phyloP scores from a whole-genome alignment of 2,888 invertebrate species.

The Caenorhabditis panamensis region DNA sequence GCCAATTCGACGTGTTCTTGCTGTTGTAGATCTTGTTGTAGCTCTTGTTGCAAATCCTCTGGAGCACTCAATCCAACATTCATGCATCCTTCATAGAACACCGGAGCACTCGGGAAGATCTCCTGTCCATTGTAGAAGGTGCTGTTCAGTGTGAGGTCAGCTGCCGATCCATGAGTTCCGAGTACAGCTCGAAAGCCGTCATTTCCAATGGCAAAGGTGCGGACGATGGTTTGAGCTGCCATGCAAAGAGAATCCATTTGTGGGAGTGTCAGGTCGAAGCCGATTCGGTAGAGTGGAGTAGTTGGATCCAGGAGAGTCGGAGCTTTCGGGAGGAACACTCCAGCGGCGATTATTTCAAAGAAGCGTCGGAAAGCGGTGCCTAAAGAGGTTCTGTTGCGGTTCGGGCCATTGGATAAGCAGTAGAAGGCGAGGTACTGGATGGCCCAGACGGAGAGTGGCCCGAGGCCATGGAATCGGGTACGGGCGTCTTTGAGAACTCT shows the following conservation, averaged over 20 bases:
- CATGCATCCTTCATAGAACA: conserved; percentile 37
- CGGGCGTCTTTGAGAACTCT: conserved; percentile 94
- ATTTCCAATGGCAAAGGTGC: conserved; percentile 85
- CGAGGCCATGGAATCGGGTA: conserved; percentile 91
- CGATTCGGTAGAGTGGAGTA: conserved; percentile 71
- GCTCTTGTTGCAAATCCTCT: too few species aligned
- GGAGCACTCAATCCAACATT: background rate
- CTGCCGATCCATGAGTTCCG: conserved; percentile 43
- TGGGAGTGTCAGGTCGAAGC: conserved; percentile 92
- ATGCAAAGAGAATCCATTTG: conserved; percentile 92
- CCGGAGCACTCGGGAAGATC: conserved; percentile 7
- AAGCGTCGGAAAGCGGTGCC: conserved; percentile 92
- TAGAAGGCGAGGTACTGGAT: conserved; percentile 89
- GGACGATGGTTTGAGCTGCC: conserved; percentile 92
- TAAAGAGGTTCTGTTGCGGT: conserved; percentile 92
- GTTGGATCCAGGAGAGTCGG: conserved; percentile 86
- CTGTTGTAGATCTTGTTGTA: too few species aligned
- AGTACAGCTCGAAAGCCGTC: conserved; percentile 59
- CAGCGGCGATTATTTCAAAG: conserved; percentile 92
- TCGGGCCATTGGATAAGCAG: conserved; percentile 86
- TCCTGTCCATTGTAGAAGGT: conserved; percentile 28
- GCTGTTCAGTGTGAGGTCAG: conserved; percentile 28
- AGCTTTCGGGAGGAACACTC: conserved; percentile 93
- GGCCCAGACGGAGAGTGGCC: conserved; percentile 96
- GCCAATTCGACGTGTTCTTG: too few species aligned